These are phyloP conservation scores for Calephelis nemesis DNA, from an alignment of 1,140 invertebrate genomes.

Conservation along the genomic window DNA sequence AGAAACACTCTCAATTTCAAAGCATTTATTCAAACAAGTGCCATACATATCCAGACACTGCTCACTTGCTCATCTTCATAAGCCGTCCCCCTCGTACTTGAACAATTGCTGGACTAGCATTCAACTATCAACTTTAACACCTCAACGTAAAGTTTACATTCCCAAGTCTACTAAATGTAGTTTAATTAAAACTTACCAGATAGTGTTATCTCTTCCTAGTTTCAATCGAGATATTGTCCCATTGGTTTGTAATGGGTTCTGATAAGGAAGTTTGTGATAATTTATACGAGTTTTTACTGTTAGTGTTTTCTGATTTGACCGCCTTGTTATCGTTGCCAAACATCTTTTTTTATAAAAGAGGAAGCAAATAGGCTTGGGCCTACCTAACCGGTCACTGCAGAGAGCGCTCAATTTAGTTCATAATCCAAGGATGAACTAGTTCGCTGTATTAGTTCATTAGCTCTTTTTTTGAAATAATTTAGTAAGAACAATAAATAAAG, in stretches of 20 bases:
- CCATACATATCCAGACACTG: not conserved
- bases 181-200: conserved; percentile 14
- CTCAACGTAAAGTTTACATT: not conserved
- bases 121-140: not conserved
- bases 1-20: too few relatives aligned
- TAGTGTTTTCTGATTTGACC: not conserved
- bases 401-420: too few relatives aligned
- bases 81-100: not conserved
- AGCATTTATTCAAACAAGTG: not conserved
- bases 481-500: too few relatives aligned
- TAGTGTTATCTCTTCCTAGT: conserved; percentile 7
- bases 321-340: not conserved
- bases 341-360: too few relatives aligned
- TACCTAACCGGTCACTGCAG: too few relatives aligned
- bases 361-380: too few relatives aligned
- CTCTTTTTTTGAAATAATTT: too few relatives aligned
- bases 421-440: too few relatives aligned
- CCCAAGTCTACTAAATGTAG: not conserved
- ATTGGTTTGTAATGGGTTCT: conserved; percentile 14
- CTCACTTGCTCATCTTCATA: conserved; percentile 6
- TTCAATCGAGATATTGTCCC: conserved; percentile 8
- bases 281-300: conserved; percentile 9
- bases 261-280: conserved; percentile 11
- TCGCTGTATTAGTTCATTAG: too few relatives aligned
- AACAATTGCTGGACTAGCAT: not conserved